A percentile compares a stretch with the other conserved stretches of the same genome.
Conservation (phyloP, 1,140 invertebrate species). For the Pissodes strobi region DNA sequence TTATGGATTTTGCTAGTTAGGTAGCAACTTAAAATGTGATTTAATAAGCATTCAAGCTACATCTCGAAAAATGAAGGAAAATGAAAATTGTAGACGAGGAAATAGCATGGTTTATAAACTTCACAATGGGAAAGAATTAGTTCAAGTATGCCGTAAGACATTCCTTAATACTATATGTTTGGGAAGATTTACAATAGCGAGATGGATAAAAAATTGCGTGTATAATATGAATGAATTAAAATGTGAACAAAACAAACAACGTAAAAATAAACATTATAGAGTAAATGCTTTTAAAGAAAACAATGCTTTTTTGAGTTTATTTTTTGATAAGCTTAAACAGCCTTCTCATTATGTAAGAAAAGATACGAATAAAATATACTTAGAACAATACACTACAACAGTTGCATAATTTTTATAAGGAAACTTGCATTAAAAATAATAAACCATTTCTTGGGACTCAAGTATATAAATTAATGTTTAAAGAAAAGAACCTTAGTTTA, state of each 20-base stretch:
- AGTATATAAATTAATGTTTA: background rate
- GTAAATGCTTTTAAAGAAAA: background rate
- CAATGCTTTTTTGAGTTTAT: background rate
- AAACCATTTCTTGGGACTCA: background rate
- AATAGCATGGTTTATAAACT: background rate
- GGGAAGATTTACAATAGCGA: background rate
- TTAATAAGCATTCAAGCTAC: too few species aligned
- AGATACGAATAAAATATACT: too few species aligned
- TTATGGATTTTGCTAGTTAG: too few species aligned
- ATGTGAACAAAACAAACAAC: background rate
- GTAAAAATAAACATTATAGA: background rate
- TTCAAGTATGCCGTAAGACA: background rate
- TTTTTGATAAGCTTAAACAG: background rate
- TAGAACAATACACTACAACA: background rate
- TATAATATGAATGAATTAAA: background rate
- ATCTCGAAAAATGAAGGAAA: too few species aligned
- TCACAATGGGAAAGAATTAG: background rate
- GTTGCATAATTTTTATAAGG: background rate
- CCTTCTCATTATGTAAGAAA: background rate
- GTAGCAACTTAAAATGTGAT: too few species aligned
- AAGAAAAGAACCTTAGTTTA: background rate
- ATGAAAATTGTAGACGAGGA: background rate
- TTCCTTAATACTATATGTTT: background rate
- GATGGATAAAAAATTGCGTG: background rate
- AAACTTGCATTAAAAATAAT: background rate